These are phyloP conservation scores for Ceyx cyanopectus DNA, from an alignment of 2,113 vertebrate genomes.

Conservation along the genomic window DNA sequence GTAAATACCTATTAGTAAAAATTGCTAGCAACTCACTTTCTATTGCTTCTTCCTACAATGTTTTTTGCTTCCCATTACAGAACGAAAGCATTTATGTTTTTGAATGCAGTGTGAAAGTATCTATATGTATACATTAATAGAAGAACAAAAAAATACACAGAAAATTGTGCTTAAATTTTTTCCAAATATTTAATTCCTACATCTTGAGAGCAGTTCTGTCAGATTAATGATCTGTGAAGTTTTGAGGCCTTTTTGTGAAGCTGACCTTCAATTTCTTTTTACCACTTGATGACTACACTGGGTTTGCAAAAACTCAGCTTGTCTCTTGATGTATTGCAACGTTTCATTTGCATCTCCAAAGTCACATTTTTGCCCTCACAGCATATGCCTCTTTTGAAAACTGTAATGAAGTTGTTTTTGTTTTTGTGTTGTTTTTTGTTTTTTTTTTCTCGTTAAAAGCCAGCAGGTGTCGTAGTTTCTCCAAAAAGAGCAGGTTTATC, in stretches of 20 bases:
- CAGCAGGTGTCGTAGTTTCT: slow-evolving; percentile 75
- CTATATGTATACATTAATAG: background rate
- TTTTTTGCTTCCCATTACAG: background rate
- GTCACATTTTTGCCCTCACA: background rate
- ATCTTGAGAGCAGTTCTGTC: background rate
- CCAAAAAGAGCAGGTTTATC: slow-evolving; percentile 18
- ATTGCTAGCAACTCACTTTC: background rate
- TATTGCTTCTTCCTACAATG: too few relatives aligned
- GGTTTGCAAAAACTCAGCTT: background rate
- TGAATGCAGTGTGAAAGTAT: background rate
- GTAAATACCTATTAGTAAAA: background rate
- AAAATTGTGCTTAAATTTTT: background rate
- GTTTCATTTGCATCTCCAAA: background rate
- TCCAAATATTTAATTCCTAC: background rate
- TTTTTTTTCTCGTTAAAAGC: background rate
- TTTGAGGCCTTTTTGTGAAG: background rate
- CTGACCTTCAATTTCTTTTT: background rate
- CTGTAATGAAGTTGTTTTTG: background rate
- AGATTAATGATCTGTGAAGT: background rate
- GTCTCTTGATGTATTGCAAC: background rate
- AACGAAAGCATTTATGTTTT: background rate
- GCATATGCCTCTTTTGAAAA: background rate
- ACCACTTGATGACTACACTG: background rate
- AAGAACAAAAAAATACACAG: background rate
- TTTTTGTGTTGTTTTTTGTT: too few relatives aligned